Conservation (phyloP, 2,888 invertebrate genomes). For the Papilio protenor region DNA sequence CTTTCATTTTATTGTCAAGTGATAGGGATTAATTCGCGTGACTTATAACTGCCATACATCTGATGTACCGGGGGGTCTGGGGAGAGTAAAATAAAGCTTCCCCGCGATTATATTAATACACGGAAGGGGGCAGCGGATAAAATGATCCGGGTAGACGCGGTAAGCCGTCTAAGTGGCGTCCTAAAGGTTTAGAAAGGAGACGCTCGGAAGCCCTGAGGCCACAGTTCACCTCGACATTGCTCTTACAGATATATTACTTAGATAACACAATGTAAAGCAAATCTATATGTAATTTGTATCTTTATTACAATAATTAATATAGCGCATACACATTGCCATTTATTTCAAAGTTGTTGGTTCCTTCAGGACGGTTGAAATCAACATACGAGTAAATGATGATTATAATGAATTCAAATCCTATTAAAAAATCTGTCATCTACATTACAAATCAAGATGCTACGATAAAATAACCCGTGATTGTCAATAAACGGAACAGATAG, state of each 20-base stretch:
- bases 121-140: slow-evolving; percentile 62
- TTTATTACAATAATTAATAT: no score
- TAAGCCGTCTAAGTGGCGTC: slow-evolving; percentile 74
- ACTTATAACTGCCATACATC: slow-evolving; percentile 84
- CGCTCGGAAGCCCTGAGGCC: slow-evolving; percentile 47
- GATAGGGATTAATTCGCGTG: slow-evolving; percentile 83
- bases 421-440: no score
- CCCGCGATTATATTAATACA: slow-evolving; percentile 82
- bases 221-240: slow-evolving; percentile 41
- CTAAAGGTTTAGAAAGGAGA: slow-evolving; percentile 49
- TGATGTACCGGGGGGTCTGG: slow-evolving; percentile 69
- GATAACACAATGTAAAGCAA: not conserved
- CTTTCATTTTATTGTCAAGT: slow-evolving; percentile 81
- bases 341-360: no score
- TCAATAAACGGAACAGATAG: no score
- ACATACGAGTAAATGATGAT: no score
- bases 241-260: slow-evolving; percentile 28
- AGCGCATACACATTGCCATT: no score
- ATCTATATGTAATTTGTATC: not conserved
- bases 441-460: no score
- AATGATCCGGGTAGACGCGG: slow-evolving; percentile 72
- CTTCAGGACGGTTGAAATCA: no score
- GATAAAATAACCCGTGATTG: no score
- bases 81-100: slow-evolving; percentile 81
- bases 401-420: no score